These are phyloP conservation scores for Berghia stephanieae DNA, from an alignment of 1,140 invertebrate genomes.

Conservation along the genomic window DNA sequence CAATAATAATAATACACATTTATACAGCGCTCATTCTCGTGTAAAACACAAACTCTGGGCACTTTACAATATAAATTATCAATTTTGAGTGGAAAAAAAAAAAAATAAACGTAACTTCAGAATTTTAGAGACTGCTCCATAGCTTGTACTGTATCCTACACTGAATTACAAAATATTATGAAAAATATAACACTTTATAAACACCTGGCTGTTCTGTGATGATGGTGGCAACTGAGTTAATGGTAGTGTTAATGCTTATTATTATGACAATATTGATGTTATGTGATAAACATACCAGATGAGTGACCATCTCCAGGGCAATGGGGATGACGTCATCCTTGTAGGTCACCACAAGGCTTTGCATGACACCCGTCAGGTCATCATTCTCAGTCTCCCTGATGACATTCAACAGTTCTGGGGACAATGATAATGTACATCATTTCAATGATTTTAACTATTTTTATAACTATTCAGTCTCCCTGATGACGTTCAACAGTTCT, in stretches of 20 bases:
- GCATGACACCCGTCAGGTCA: constrained; percentile 94
- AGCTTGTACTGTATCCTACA: no score
- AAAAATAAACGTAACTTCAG: no score
- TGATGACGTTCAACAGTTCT: constrained; percentile 89
- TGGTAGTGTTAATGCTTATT: no score
- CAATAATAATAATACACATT: no score
- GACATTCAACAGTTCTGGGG: constrained; percentile 83
- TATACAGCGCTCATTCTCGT: no score
- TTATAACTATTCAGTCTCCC: constrained; percentile 92
- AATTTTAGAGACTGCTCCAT: no score
- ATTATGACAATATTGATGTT: no score
- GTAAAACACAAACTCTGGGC: no score
- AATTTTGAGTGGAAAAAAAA: no score
- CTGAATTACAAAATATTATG: background rate
- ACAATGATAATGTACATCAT: constrained; percentile 18
- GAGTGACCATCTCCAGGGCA: constrained; percentile 93
- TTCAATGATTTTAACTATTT: background rate
- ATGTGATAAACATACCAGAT: constrained; percentile 73
- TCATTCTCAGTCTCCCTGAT: constrained; percentile 98
- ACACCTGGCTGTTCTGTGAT: background rate
- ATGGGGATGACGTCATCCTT: constrained; percentile 91
- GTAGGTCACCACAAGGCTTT: constrained; percentile 93
- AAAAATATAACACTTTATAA: background rate
- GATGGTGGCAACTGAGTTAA: no score
- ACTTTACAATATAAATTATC: no score